phyloP scores from a whole-genome alignment of 2,888 invertebrate species.

The Leucoma salicis region DNA sequence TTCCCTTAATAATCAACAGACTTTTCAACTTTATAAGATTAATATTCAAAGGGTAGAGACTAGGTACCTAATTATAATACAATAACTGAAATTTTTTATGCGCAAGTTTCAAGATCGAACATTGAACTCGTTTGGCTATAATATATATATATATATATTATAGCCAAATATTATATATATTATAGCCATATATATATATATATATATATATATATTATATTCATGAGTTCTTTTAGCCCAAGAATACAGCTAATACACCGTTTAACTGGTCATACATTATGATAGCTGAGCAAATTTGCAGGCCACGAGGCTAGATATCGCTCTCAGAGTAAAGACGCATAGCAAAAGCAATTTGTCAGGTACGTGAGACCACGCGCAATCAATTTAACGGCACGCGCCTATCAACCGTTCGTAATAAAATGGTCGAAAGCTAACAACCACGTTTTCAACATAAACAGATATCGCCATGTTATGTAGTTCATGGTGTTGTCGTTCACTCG shows the following conservation, averaged over 20 bases:
- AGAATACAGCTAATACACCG: conserved; percentile 15
- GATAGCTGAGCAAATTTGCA: conserved; percentile 33
- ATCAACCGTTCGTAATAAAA: conserved; percentile 51
- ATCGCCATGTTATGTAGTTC: conserved; percentile 5
- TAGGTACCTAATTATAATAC: too few relatives aligned
- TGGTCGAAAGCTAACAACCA: conserved; percentile 38
- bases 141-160: too few relatives aligned
- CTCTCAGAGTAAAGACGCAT: conserved; percentile 44
- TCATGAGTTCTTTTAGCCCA: conserved; percentile 14
- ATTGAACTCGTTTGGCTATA: too few relatives aligned
- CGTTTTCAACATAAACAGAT: conserved; percentile 23
- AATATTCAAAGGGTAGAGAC: too few relatives aligned
- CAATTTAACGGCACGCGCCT: conserved; percentile 64
- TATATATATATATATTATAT: too few relatives aligned
- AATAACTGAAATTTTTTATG: too few relatives aligned
- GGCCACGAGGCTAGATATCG: conserved; percentile 31
- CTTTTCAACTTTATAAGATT: too few relatives aligned
- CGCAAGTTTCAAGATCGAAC: too few relatives aligned
- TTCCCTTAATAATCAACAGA: too few relatives aligned
- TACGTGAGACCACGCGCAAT: conserved; percentile 61
- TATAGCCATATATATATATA: too few relatives aligned
- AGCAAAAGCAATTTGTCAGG: conserved; percentile 58
- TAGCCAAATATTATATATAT: too few relatives aligned
- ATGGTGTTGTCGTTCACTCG: conserved; percentile 2
- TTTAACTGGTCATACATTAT: conserved; percentile 26